phyloP scores from a whole-genome alignment of 2,797 vertebrate species.

The Anisognathus igniventris region DNA sequence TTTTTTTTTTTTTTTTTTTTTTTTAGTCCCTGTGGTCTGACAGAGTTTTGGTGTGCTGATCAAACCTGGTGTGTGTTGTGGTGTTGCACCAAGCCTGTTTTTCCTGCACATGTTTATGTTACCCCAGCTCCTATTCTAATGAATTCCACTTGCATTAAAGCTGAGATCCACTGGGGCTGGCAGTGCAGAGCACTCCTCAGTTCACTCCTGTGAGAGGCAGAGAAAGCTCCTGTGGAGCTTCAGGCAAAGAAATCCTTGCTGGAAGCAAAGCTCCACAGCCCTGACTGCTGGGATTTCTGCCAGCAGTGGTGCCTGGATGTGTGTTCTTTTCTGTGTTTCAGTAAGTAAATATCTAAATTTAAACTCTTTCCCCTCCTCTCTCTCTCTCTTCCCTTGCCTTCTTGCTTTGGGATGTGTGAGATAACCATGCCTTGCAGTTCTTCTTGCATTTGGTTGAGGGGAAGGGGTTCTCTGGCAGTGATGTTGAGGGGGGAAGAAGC shows the following conservation, averaged over 20 bases:
- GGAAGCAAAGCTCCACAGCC: not conserved
- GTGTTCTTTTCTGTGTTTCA: not conserved
- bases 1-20: not conserved
- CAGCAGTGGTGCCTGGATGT: not conserved
- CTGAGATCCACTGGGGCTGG: not conserved
- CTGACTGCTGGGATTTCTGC: slow-evolving; percentile 8
- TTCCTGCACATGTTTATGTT: slow-evolving; percentile 49
- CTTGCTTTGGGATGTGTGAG: not conserved
- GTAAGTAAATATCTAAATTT: slow-evolving; percentile 40
- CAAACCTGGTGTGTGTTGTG: not conserved
- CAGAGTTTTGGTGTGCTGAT: not conserved
- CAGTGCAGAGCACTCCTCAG: not conserved
- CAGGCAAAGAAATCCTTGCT: not conserved
- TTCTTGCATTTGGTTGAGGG: not conserved
- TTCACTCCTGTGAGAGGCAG: not conserved
- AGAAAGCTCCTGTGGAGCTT: not conserved
- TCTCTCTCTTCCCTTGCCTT: not conserved
- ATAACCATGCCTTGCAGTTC: not conserved
- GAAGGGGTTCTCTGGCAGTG: not conserved
- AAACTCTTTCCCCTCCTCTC: not conserved
- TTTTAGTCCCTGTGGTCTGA: not conserved
- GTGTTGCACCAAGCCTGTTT: slow-evolving; percentile 9
- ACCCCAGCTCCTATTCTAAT: not conserved
- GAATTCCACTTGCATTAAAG: slow-evolving; percentile 15
- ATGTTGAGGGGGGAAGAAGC: not conserved